Percentiles rank a stretch among this genome's conserved stretches.
Evolutionary conservation across 2,888 invertebrate species (phyloP).

Genomic region (Eustalomyia histrio): DNA sequence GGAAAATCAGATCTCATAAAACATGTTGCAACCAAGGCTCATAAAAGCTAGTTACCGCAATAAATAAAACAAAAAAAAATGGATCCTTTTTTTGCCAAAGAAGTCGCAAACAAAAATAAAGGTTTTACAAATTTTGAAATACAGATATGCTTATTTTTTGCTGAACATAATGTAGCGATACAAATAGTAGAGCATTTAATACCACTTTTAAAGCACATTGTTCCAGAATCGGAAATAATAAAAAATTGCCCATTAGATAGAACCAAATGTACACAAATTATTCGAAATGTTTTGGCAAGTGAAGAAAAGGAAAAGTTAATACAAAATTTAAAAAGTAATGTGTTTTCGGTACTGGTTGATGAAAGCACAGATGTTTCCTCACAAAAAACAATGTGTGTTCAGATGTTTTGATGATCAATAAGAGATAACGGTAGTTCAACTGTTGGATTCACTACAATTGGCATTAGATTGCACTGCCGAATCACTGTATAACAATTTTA

Average conservation of each 20-base stretch:
- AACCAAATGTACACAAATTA: too few relatives aligned
- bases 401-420: slow-evolving; percentile 6
- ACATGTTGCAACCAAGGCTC: neutral
- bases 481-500: too few relatives aligned
- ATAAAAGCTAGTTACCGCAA: slow-evolving; percentile 1
- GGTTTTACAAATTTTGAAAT: slow-evolving; percentile 26
- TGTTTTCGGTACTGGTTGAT: slow-evolving; percentile 27
- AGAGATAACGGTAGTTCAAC: slow-evolving; percentile 18
- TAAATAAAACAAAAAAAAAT: slow-evolving; percentile 15
- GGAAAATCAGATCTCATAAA: too few relatives aligned
- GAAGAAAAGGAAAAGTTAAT: too few relatives aligned
- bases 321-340: slow-evolving; percentile 18
- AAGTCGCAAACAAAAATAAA: slow-evolving; percentile 3
- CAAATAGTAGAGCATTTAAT: slow-evolving; percentile 7
- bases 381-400: slow-evolving; percentile 13
- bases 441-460: slow-evolving; percentile 22
- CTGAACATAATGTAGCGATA: slow-evolving; percentile 4
- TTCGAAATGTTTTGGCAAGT: too few relatives aligned
- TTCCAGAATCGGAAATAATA: slow-evolving; percentile 11
- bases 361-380: neutral
- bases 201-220: too few relatives aligned
- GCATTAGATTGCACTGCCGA: too few relatives aligned
- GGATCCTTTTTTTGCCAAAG: slow-evolving; percentile 10
- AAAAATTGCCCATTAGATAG: too few relatives aligned
- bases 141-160: slow-evolving; percentile 29